Evolutionary conservation across 2,113 vertebrate genomes (phyloP), one percentile per base, ranked within the genome.

Genomic region (Phoenicopterus ruber): DNA sequence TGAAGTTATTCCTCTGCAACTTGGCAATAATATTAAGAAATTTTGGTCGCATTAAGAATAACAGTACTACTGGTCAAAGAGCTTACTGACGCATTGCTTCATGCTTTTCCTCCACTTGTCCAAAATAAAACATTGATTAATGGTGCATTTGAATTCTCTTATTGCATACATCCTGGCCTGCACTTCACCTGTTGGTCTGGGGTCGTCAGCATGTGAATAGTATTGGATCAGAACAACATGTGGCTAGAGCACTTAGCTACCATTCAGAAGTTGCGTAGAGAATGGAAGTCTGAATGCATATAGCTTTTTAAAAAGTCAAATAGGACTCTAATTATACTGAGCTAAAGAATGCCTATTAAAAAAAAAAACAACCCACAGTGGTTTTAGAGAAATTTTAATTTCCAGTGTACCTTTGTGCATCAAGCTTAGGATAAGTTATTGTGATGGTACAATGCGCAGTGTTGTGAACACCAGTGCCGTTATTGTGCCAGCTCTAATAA

Each of bases 401-500:
- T 97, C 95, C 96, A 93, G 59, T 90, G 88, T 97, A 98, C 97
- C 97, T 97, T 98, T 98, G 90, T 97, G 78, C 94, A 86, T 96
- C 92, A 94, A 96, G 96, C 97, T 97, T 96, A 94, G 87, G 94
- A 72, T 94, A 96, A 95, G 84, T 97, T 98, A 96, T 97, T 97
- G 95, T 97, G 96, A 95, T 94, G 74, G 81, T 91, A 95, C 95
- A 96, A 97, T 96, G 81, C 89, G 69, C 65, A 95, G 87, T 91
- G 95, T 97, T 97, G 97, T 97, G 97, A 97, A 97, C 94, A 97
- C 97, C 96, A 96, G 93, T 90, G 94, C 70, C 5, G 93, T 94
- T 98, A 97, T 97, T 97, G 95, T 97, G 96, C 96, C 96, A 97
- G 97, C 96, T 98, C 97, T 97, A 98, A 98, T 98, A 98, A 98